Conservation (phyloP, 2,113 vertebrate species). For the Beaufortia kweichowensis region DNA sequence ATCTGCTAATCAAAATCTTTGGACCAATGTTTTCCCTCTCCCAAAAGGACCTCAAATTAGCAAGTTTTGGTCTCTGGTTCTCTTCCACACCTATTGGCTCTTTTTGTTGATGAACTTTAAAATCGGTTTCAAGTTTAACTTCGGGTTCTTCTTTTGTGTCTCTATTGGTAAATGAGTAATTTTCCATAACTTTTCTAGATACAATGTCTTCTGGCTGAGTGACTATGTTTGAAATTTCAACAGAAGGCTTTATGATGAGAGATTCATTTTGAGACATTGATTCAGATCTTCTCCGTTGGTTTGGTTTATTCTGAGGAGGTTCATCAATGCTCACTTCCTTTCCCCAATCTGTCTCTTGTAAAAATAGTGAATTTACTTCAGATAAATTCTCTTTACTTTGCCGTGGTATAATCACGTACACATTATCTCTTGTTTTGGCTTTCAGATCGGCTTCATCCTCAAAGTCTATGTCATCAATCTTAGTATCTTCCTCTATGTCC, state of each 20-base stretch:
- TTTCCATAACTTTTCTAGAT: constrained; percentile 31
- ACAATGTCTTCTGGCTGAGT: not conserved
- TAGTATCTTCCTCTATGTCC: constrained; percentile 38
- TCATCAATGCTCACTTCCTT: constrained; percentile 33
- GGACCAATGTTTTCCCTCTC: constrained; percentile 66
- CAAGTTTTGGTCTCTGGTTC: constrained; percentile 57
- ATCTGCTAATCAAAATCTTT: constrained; percentile 64
- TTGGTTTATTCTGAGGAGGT: not conserved
- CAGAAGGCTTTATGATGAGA: not conserved
- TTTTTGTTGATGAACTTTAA: constrained; percentile 36
- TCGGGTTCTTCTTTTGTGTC: constrained; percentile 20
- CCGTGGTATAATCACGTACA: constrained; percentile 49
- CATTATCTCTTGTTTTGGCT: constrained; percentile 37
- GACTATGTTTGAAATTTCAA: not conserved
- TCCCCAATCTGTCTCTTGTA: constrained; percentile 8
- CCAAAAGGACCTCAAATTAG: constrained; percentile 69
- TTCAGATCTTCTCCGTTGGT: constrained; percentile 2
- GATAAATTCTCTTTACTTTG: constrained; percentile 27
- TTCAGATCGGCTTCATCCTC: constrained; percentile 43
- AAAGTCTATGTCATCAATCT: constrained; percentile 39
- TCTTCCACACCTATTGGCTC: constrained; percentile 44
- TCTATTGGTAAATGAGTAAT: constrained; percentile 29
- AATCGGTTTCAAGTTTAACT: not conserved
- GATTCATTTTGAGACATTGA: not conserved
- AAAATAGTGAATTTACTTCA: constrained; percentile 9